A percentile compares a stretch with the other conserved stretches of the same genome.
Evolutionary conservation across 2,888 invertebrate genomes (phyloP).

Genomic region (Norana najaformis): DNA sequence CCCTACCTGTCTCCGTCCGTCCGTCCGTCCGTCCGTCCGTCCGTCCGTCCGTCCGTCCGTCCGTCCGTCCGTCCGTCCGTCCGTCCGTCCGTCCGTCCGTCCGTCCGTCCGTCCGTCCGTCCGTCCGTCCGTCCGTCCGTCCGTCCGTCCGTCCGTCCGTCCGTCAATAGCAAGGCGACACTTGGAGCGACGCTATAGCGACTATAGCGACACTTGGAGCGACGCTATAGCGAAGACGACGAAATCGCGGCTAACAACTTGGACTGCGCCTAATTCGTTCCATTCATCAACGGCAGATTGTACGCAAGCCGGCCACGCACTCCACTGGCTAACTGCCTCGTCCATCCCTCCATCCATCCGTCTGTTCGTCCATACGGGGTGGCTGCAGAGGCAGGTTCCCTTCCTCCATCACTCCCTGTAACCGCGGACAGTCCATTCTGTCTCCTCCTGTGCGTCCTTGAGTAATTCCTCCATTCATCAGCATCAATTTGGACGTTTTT

Average conservation of each 20-base stretch:
- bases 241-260: not conserved
- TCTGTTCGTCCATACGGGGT: too few relatives aligned
- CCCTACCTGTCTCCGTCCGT: too few relatives aligned
- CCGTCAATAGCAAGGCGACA: not conserved
- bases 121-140: too few relatives aligned
- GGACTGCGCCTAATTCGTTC: not conserved
- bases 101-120: too few relatives aligned
- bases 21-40: too few relatives aligned
- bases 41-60: too few relatives aligned
- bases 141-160: too few relatives aligned
- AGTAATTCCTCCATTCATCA: constrained; percentile 20
- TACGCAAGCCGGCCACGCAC: not conserved
- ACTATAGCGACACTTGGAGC: too few relatives aligned
- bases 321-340: not conserved
- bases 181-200: too few relatives aligned
- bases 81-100: too few relatives aligned
- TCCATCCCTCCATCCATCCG: not conserved
- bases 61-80: too few relatives aligned
- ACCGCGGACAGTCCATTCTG: not conserved
- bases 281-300: not conserved
- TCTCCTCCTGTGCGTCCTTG: not conserved
- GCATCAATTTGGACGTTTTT: not conserved
- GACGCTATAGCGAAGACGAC: not conserved
- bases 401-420: not conserved
- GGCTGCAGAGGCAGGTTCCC: too few relatives aligned